Base-by-base conservation (phyloP, 2,113 vertebrate species). In the Lepidothrix coronata region DNA sequence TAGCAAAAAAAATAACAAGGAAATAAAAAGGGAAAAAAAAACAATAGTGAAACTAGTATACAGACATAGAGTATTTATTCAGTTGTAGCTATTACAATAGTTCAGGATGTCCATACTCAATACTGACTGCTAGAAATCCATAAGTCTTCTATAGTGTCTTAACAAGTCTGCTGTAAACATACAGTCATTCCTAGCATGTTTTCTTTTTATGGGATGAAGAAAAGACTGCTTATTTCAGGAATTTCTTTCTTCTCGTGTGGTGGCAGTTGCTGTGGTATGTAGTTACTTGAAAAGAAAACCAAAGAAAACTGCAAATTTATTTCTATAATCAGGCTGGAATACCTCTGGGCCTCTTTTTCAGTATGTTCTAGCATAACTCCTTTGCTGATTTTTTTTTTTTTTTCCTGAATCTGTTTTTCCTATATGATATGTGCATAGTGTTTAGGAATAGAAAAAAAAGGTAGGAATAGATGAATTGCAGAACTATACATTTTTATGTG, bases 21-120 rank as follows among this genome's bases (percentile, higher is more conserved):
- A 41, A 52, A 55, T 8, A 11, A 14, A 1, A 17, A 11, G 3
- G 3, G 1, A 22, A 9, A 37, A n/a, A 35, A 0, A 0, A 28
- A 10, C 12, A 31, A 46, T 14, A 54, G 11, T 44, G 12, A 44
- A 63, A 28, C 8, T 12, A 2, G 10, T n/a, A 10, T 8, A 13
- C 28, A 85, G 30, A 16, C 9, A 27, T 1, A 12, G 27, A 77
- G 2, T 22, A 25, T 55, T 81, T 31, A 46, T 51, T 37, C 6
- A 54, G 5, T 62, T 58, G 7, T 35, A 44, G 31, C 41, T 79
- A 8, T 59, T 61, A 15, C 46, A 49, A 21, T 21, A 62, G 28
- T 52, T 19, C n/a, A 83, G 15, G 52, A 41, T 4, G 52, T 81
- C 23, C 23, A 11, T 30, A 24, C 14, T 66, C 25, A 41, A 43